These are phyloP conservation scores for Nomia melanderi DNA, from an alignment of 1,140 invertebrate genomes.

Conservation along the genomic window DNA sequence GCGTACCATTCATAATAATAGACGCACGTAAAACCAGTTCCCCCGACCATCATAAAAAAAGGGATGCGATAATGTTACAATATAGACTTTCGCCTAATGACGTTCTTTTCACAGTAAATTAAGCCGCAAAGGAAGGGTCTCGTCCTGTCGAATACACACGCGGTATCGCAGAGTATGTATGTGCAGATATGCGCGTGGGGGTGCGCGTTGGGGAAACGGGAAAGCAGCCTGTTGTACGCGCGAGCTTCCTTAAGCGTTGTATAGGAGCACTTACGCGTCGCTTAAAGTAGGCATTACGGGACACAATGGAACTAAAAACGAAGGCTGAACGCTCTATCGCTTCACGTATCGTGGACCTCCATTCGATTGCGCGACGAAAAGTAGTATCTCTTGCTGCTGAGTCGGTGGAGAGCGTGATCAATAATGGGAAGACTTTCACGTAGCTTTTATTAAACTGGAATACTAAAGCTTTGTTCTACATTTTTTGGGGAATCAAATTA, in stretches of 20 bases:
- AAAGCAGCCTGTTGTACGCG: constrained; percentile 24
- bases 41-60: constrained; percentile 28
- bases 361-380: not conserved
- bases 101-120: constrained; percentile 65
- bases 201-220: constrained; percentile 10
- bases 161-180: not conserved
- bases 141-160: constrained; percentile 4
- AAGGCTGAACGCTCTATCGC: constrained; percentile 28
- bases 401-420: not conserved
- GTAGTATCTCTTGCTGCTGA: constrained; percentile 3
- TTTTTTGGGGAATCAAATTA: no score
- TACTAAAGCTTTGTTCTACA: no score
- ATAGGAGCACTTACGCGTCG: constrained; percentile 57
- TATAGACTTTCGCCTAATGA: constrained; percentile 42
- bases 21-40: constrained; percentile 8
- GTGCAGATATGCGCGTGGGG: not conserved
- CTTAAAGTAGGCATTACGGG: constrained; percentile 64
- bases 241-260: constrained; percentile 44
- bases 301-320: constrained; percentile 56
- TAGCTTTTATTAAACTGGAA: no score
- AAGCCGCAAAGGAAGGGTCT: constrained; percentile 53
- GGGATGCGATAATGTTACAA: constrained; percentile 26
- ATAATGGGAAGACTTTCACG: not conserved
- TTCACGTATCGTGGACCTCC: not conserved
- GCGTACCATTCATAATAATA: no score